These are phyloP conservation scores for Venustoraphidia nigricollis DNA, from an alignment of 2,888 invertebrate genomes.

Conservation along the genomic window DNA sequence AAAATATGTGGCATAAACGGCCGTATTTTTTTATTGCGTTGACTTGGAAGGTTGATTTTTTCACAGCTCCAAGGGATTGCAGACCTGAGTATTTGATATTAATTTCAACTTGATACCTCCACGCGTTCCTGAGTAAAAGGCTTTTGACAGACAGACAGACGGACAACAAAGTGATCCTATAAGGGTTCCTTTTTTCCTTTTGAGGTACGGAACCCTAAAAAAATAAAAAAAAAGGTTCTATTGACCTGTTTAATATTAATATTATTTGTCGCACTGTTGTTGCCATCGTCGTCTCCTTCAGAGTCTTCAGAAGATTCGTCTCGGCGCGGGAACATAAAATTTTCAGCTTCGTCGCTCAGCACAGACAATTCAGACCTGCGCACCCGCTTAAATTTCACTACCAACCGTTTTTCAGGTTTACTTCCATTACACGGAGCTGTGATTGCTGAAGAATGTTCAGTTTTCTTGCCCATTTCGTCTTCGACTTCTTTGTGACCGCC, in stretches of 20 bases:
- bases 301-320: constrained; percentile 40
- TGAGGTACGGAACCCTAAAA: too few relatives aligned
- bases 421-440: not conserved
- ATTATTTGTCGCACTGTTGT: constrained; percentile 11
- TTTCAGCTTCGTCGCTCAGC: constrained; percentile 73
- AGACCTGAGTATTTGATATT: too few relatives aligned
- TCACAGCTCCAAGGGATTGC: too few relatives aligned
- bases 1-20: too few relatives aligned
- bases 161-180: too few relatives aligned
- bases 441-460: not conserved
- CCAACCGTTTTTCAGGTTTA: constrained; percentile 31
- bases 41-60: too few relatives aligned
- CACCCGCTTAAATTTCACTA: constrained; percentile 61
- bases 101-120: too few relatives aligned
- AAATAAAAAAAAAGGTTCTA: not conserved
- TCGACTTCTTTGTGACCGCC: constrained; percentile 14
- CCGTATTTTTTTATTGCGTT: too few relatives aligned
- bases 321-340: constrained; percentile 67
- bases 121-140: too few relatives aligned
- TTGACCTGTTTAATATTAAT: constrained; percentile 17
- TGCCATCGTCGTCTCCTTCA: constrained; percentile 31
- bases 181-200: too few relatives aligned
- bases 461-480: constrained; percentile 16
- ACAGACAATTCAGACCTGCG: constrained; percentile 57
- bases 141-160: too few relatives aligned